Evolutionary conservation across 1,140 invertebrate genomes (phyloP), one percentile per base, ranked within the genome.

Genomic region (Coptotermes formosanus): DNA sequence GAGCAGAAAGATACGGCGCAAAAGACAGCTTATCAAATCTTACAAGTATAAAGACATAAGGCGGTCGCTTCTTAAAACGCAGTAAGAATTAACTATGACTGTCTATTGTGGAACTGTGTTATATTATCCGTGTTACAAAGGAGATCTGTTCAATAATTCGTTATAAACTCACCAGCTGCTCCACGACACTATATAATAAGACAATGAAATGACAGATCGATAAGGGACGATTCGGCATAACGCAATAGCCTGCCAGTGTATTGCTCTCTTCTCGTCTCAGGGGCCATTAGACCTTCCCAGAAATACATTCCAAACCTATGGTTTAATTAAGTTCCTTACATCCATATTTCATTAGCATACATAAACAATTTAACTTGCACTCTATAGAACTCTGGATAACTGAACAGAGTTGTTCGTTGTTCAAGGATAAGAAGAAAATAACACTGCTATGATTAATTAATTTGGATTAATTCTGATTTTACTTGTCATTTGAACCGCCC

Each of bases 381-480:
- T 48, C 45, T 21, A 30, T 75, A 30, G 64, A 75, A 75, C 64
- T 75, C 25, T 75, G 64, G 25, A 16, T 75, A 75, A 75, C n/a
- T 75, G 8, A 75, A 75, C 64, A 75, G 25, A n/a, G 64, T 75
- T 75, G 30, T 75, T 75, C n/a, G 64, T 75, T 25, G 64, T 75
- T 75, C 64, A 75, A 75, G 25, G 64, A 75, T 75, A 75, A 1
- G 64, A 75, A 75, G 64, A 75, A 75, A 75, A 75, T 30, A 75
- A 8, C 59, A 75, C 25, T n/a, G 64, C 25, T 25, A 75, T 75
- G 64, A 75, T 75, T 75, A 75, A 75, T 75, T 75, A 25, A 75
- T 75, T 75, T 75, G 64, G 64, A 75, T 75, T 75, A 75, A 75
- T 75, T 75, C 64, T 75, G 64, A 75, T n/a, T 75, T 75, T 75